These are phyloP conservation scores for Gymnosoma rotundatum DNA, from an alignment of 2,888 invertebrate species.

Conservation along the genomic window DNA sequence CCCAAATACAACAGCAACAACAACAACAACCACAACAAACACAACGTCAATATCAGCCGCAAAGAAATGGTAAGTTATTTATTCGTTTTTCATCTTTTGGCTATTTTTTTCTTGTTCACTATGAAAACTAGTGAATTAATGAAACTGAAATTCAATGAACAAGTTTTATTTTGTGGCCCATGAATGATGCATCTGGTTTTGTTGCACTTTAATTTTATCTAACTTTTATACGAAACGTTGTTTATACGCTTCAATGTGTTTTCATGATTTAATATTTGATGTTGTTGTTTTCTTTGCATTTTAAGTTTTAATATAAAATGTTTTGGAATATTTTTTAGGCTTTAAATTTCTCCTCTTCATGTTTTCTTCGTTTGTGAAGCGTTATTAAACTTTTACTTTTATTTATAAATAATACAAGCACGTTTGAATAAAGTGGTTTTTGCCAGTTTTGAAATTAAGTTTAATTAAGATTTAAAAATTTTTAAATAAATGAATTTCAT, in stretches of 20 bases:
- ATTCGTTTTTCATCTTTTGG: too few species aligned
- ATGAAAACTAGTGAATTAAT: conserved; percentile 14
- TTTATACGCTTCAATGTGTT: not conserved
- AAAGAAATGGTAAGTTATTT: conserved; percentile 70
- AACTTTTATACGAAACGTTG: not conserved
- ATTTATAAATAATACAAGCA: conserved; percentile 51
- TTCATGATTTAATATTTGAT: conserved; percentile 18
- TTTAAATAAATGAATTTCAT: too few species aligned
- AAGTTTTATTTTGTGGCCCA: conserved; percentile 22
- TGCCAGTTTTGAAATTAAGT: not conserved
- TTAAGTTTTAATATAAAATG: conserved; percentile 20
- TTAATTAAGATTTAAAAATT: not conserved
- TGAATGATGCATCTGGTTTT: conserved; percentile 28
- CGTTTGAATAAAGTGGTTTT: conserved; percentile 27
- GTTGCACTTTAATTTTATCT: conserved; percentile 14
- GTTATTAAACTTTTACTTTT: conserved; percentile 66
- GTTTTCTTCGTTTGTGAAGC: not conserved
- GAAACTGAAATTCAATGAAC: conserved; percentile 42
- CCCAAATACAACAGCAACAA: not conserved
- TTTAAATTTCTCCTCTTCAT: conserved; percentile 61
- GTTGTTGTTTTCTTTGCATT: conserved; percentile 19
- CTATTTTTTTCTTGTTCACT: too few species aligned
- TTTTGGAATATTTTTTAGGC: conserved; percentile 20
- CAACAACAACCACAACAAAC: conserved; percentile 11
- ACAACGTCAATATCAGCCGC: conserved; percentile 34